Percentiles rank a stretch among this genome's conserved stretches.
Evolutionary conservation across 2,113 vertebrate species (phyloP).

Genomic region (Saimiri boliviensis): DNA sequence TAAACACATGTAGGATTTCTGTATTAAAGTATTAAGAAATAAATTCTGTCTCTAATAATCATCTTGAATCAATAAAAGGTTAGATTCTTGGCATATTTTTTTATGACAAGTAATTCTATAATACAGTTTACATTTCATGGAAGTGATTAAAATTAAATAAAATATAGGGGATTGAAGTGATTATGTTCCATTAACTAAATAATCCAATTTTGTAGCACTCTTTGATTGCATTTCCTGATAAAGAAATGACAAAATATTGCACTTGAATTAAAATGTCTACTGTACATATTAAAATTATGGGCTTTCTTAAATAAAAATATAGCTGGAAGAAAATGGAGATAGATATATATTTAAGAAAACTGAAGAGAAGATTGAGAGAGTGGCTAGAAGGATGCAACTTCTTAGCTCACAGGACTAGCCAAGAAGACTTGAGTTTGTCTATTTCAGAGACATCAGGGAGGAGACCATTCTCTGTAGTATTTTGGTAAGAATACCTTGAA

Average conservation of each 20-base stretch:
- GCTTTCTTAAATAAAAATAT: neutral
- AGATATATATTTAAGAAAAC: neutral
- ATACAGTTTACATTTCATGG: neutral
- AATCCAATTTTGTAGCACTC: neutral
- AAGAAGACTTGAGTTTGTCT: neutral
- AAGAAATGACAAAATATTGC: neutral
- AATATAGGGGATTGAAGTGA: neutral
- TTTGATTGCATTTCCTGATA: neutral
- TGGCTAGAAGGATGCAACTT: neutral
- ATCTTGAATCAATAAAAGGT: neutral
- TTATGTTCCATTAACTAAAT: neutral
- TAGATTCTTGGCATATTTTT: neutral
- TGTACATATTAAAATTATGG: neutral
- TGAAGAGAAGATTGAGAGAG: neutral
- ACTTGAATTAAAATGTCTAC: neutral
- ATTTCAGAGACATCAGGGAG: neutral
- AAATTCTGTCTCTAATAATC: neutral
- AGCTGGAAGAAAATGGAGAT: neutral
- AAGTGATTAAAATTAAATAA: slow-evolving; percentile 27
- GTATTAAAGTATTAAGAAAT: neutral
- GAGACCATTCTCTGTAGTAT: neutral
- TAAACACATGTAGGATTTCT: neutral
- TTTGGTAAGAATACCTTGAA: neutral
- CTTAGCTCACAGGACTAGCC: neutral
- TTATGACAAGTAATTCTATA: neutral